Evolutionary conservation across 2,888 invertebrate genomes (phyloP), one percentile per base, ranked within the genome.

Genomic region (Chaetoderma sp.): DNA sequence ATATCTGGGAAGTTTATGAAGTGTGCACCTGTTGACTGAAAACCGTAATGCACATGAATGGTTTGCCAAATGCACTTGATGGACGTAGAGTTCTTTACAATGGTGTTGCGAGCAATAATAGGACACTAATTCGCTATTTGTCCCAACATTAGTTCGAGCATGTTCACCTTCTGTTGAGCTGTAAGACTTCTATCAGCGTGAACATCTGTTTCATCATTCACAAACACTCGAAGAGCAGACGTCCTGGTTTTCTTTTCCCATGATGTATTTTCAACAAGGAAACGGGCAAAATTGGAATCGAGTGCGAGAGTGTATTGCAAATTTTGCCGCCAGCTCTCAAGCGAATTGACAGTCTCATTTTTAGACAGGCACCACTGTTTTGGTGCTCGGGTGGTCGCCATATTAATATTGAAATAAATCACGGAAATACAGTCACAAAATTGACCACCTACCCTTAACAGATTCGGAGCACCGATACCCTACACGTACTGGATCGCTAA

Each of bases 51-150:
- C 2, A 54, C 52, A 6, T 68, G 32, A 18, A 71, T 71, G n/a
- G 50, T 50, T 32, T 70, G 72, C 67, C 70, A 70, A 4, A 70
- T 60, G 36, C 32, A 36, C 21, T 49, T 16, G 4, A 72, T 18
- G 8, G 65, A 67, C 0, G 70, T 70, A 1, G 70, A 67, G 27
- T 67, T 68, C 54, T 67, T 64, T 0, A 69, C 64, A 18, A 69
- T 71, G 1, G 69, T 67, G 36, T 62, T 64, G 6, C 71, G 10
- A 1, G 62, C 60, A 28, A 66, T 63, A 8, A 66, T 21, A 10
- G 62, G 67, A 28, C 68, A 71, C 39, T 61, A 72, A 32, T 73
- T 73, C 0, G 68, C 70, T 18, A 69, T 64, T 47, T 71, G 70
- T 3, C 70, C 70, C 13, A 70, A 55, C 71, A 71, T 71, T 5